Base-by-base conservation (phyloP, 2,888 invertebrate species). In the Chymomyza fuscimana region DNA sequence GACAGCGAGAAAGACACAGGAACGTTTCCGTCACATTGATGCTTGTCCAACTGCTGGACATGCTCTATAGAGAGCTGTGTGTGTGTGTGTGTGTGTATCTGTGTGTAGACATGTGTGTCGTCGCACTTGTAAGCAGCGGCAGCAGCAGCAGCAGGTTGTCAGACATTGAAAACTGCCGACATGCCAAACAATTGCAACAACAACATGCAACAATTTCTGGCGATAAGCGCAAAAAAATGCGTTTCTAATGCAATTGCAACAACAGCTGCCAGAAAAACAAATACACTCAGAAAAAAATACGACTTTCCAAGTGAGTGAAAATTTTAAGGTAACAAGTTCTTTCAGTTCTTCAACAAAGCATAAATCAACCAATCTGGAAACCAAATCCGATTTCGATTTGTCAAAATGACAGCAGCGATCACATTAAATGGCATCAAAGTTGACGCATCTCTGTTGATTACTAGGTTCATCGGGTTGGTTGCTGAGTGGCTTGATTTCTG, bases 11-110 rank as follows among this genome's bases (percentile, higher is more conserved):
- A 36, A 12, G 80, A 87, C 85, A 79, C 60, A 72, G 70, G 77
- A 63, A 78, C 80, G 82, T 79, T 88, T 88, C 88, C 87, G 82
- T 82, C 88, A 86, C 88, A 84, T 86, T 88, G 77, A 75, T 81
- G 73, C 72, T 61, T 60, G 58, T 72, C 19, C 4, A n/a, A 64
- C 5, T 32, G 32, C 32, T 25, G 52, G 63, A 70, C 76, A 76
- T 87, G 86, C 77, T 88, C 84, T 81, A 83, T 86, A 86, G 70
- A n/a, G 15, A 19, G 56, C 9, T 5, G 32, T 32, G 32, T 7
- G 5, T 4, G 32, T 32, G 32, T 12, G 40, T 40, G 12, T 12
- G 40, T 46, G 12, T 46, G 40, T 46, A 46, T 32, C 32, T 32
- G 32, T 40, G 25, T 46, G 70, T 76, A 74, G 86, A 78, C 86